A percentile compares a stretch with the other conserved stretches of the same genome.
phyloP scores from a whole-genome alignment of 1,140 invertebrate species.

The Geopemphigus sp. region DNA sequence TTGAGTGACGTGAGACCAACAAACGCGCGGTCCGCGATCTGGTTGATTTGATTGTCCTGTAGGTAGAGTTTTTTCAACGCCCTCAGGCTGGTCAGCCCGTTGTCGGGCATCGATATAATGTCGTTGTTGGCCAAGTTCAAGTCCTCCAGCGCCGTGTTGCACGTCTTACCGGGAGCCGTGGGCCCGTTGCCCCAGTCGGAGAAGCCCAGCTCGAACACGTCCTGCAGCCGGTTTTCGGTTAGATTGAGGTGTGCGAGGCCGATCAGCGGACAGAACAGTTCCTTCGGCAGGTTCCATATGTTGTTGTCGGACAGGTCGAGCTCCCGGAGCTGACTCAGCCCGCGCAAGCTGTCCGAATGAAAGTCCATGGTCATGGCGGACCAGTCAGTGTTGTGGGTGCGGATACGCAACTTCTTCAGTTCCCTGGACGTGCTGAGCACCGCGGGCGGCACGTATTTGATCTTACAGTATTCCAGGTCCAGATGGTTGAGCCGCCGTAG shows the following conservation, averaged over 20 bases:
- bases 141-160: constrained; percentile 74
- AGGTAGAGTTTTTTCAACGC: constrained; percentile 74
- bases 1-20: constrained; percentile 73
- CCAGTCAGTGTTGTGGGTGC: constrained; percentile 77
- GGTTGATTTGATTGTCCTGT: constrained; percentile 80
- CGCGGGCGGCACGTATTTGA: constrained; percentile 71
- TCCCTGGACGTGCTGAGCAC: constrained; percentile 72
- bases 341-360: constrained; percentile 69
- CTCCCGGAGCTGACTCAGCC: constrained; percentile 70
- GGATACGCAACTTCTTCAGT: constrained; percentile 75
- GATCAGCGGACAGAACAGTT: constrained; percentile 76
- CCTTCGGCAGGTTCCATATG: constrained; percentile 82
- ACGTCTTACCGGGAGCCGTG: constrained; percentile 57
- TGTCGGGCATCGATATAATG: constrained; percentile 74
- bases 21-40: constrained; percentile 78
- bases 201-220: constrained; percentile 70
- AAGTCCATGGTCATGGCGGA: constrained; percentile 75
- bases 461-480: constrained; percentile 79
- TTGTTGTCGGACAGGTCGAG: constrained; percentile 85
- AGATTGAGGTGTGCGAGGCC: constrained; percentile 76
- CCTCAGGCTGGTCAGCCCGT: constrained; percentile 74
- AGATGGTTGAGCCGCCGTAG: constrained; percentile 73
- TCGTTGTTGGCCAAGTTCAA: constrained; percentile 81
- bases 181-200: constrained; percentile 61
- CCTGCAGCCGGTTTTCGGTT: constrained; percentile 79